Conservation (phyloP, 2,797 vertebrate genomes). For the Rhincodon typus region DNA sequence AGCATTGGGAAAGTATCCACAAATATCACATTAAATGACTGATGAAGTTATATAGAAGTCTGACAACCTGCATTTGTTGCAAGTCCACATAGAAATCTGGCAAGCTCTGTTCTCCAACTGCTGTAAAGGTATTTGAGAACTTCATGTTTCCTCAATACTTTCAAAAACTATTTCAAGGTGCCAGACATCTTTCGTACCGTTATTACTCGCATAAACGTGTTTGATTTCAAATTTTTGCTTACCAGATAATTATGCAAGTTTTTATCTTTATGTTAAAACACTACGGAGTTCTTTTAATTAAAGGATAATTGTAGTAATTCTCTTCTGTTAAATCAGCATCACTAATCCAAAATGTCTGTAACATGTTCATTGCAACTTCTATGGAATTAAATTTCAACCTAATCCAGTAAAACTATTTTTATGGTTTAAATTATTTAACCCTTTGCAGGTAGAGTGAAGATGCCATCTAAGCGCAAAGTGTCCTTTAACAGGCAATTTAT, state of each 20-base stretch:
- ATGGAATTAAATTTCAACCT: not conserved
- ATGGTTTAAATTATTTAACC: not conserved
- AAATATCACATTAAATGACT: conserved; percentile 28
- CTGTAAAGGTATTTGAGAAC: conserved; percentile 17
- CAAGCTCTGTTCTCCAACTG: conserved; percentile 16
- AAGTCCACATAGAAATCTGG: conserved; percentile 26
- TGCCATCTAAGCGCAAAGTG: not conserved
- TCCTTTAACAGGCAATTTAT: not conserved
- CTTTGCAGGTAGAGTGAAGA: not conserved
- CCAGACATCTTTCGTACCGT: not conserved
- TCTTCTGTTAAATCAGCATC: not conserved
- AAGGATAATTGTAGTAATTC: not conserved
- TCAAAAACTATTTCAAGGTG: not conserved
- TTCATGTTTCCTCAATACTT: conserved; percentile 15
- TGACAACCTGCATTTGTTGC: conserved; percentile 31
- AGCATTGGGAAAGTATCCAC: conserved; percentile 22
- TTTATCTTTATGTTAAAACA: conserved; percentile 11
- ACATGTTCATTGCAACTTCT: not conserved
- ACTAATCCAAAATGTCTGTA: not conserved
- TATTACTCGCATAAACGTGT: not conserved
- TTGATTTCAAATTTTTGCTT: conserved; percentile 6
- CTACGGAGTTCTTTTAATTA: not conserved
- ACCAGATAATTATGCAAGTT: not conserved
- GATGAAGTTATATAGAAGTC: conserved; percentile 21
- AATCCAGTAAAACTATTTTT: not conserved